A percentile compares a stretch with the other conserved stretches of the same genome.
Evolutionary conservation across 2,113 vertebrate species (phyloP).

Genomic region (Campylorhamphus procurvoides): DNA sequence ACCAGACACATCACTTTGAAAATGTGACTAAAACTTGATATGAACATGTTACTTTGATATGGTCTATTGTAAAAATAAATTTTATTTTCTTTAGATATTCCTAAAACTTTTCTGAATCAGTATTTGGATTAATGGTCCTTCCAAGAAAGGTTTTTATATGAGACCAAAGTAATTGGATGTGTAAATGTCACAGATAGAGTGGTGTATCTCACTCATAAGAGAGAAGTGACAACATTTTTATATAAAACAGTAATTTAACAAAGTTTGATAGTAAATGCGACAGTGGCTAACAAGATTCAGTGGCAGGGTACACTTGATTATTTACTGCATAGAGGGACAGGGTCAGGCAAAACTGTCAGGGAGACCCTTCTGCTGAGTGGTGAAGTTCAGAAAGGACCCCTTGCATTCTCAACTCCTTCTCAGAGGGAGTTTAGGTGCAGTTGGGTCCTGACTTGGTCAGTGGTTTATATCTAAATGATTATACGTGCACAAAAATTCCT

Average conservation of each 20-base stretch:
- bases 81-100: not conserved
- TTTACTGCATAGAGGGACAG: not conserved
- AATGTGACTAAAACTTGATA: not conserved
- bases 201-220: not conserved
- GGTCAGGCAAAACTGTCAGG: not conserved
- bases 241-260: not conserved
- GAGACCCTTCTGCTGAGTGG: not conserved
- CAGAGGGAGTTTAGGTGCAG: not conserved
- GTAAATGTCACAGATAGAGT: not conserved
- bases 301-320: not conserved
- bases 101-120: not conserved
- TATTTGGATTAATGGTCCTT: not conserved
- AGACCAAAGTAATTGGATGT: not conserved
- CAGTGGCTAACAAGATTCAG: not conserved
- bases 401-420: not conserved
- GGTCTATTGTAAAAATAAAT: not conserved
- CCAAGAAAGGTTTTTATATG: not conserved
- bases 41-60: not conserved
- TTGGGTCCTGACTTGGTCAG: not conserved
- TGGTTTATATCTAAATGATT: not conserved
- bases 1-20: not conserved
- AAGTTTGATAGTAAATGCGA: not conserved
- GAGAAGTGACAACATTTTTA: not conserved
- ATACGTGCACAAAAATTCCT: fast-evolving
- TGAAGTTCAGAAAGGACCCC: not conserved